Conservation (phyloP, 2,888 invertebrate genomes). For the Sialis lutaria region DNA sequence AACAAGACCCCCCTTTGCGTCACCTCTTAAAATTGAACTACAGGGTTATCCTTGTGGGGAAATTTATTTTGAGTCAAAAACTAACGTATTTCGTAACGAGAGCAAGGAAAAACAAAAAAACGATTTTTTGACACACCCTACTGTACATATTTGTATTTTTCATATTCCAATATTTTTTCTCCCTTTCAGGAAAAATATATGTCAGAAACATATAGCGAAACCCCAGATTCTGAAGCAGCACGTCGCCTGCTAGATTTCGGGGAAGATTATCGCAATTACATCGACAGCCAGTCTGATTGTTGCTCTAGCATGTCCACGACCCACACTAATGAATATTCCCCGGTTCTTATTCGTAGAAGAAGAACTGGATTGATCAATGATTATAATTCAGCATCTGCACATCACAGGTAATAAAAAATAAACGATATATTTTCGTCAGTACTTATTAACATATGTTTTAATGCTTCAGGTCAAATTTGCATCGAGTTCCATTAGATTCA, state of each 20-base stretch:
- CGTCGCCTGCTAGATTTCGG: slow-evolving; percentile 70
- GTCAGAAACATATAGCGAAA: slow-evolving; percentile 80
- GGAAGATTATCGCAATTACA: slow-evolving; percentile 76
- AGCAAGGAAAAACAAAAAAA: too few species aligned
- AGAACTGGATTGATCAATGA: slow-evolving; percentile 31
- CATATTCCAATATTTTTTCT: slow-evolving; percentile 9
- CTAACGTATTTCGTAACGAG: too few species aligned
- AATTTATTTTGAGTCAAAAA: too few species aligned
- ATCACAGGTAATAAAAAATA: neutral
- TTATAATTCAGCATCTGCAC: slow-evolving; percentile 20
- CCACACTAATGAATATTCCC: slow-evolving; percentile 13
- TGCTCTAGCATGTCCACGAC: slow-evolving; percentile 61
- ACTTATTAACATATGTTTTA: slow-evolving; percentile 3
- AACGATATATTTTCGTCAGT: neutral
- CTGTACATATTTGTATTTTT: too few species aligned
- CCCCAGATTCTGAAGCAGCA: slow-evolving; percentile 70
- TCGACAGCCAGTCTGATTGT: slow-evolving; percentile 80
- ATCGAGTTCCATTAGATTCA: slow-evolving; percentile 27
- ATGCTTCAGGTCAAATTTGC: neutral
- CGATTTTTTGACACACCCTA: too few species aligned
- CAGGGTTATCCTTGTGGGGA: too few species aligned
- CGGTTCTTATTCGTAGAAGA: slow-evolving; percentile 12
- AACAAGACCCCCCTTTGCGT: too few species aligned
- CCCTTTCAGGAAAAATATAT: slow-evolving; percentile 68
- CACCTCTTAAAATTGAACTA: too few species aligned